Base-by-base conservation (phyloP, 2,888 invertebrate genomes). In the Phortica magna region DNA sequence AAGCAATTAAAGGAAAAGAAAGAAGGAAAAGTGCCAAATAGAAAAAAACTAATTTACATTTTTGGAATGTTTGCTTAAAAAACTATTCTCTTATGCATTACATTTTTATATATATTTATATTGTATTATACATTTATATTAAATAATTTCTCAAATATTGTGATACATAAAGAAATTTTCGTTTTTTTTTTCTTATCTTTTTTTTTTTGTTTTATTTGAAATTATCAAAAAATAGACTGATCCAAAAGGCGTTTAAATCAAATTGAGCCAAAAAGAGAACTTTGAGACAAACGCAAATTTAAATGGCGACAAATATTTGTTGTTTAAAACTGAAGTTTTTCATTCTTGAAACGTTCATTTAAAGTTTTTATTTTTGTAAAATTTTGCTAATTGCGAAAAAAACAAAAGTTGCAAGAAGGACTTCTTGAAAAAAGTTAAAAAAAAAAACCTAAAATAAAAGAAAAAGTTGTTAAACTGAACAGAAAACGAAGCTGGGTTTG, bases 11-110 rank as follows among this genome's bases (percentile, higher is more conserved):
- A 64, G 7, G 10, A 39, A 19, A 39, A 64, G 31, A 12, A 31
- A 64, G 39, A 2, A 31, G 12, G 31, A 14, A 48, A 12, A 48
- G 48, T 12, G 48, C 14, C 48, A 9, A 48, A 48, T 76, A 78
- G 70, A 73, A 78, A 53, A 78, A 71, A 72, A 76, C 81, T 85
- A 88, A 84, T 86, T 83, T 88, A 88, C 88, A 88, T 88, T 84
- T 88, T 88, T 88, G 87, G 88, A 88, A 86, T 86, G 87, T 82
- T 82, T 84, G 78, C 84, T 87, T 84, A 87, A 76, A 76, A 41
- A 81, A 83, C 79, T 80, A 78, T 65, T 75, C 77, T 81, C 87
- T 85, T 85, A 85, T 85, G 84, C 84, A 84, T 79, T 83, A 85
- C 83, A 86, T 84, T 83, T 84, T 81, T 81, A 76, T 53, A 83